A percentile compares a stretch with the other conserved stretches of the same genome.
Conservation (phyloP, 2,888 invertebrate species). For the Hypolimnas misippus region DNA sequence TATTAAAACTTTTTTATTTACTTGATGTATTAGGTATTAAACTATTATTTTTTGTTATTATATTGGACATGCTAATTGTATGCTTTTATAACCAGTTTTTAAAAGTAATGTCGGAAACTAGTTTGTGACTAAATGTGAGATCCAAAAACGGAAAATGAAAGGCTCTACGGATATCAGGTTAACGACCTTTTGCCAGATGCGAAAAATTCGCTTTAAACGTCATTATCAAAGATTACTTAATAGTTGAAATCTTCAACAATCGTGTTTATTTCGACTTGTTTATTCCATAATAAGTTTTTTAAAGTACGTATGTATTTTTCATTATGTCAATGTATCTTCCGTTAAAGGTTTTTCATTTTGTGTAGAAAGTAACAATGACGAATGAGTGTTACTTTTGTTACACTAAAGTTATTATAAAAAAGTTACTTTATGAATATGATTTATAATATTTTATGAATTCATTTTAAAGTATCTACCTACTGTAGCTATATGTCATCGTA, state of each 20-base stretch:
- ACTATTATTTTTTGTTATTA: neutral
- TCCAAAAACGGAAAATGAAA: constrained; percentile 45
- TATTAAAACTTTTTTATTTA: too few species aligned
- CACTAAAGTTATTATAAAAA: too few species aligned
- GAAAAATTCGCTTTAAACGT: constrained; percentile 39
- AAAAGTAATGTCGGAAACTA: constrained; percentile 26
- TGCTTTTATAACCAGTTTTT: constrained; percentile 20
- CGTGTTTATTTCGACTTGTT: constrained; percentile 13
- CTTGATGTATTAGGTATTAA: too few species aligned
- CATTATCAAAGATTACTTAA: constrained; percentile 44
- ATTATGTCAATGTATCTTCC: constrained; percentile 16
- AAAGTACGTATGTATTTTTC: neutral
- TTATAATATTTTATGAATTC: too few species aligned
- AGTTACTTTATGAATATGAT: too few species aligned
- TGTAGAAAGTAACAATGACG: neutral
- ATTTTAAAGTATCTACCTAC: too few species aligned
- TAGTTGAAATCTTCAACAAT: constrained; percentile 34
- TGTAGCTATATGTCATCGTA: too few species aligned
- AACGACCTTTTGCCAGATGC: constrained; percentile 40
- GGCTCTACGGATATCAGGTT: constrained; percentile 41
- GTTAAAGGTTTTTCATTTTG: constrained; percentile 17
- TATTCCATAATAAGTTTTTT: constrained; percentile 7
- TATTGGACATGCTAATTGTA: neutral
- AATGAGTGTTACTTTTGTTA: neutral
- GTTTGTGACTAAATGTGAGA: constrained; percentile 33